Percentiles rank a stretch among this genome's conserved stretches.
phyloP scores from a whole-genome alignment of 2,797 vertebrate genomes.

The Malurus splendens region DNA sequence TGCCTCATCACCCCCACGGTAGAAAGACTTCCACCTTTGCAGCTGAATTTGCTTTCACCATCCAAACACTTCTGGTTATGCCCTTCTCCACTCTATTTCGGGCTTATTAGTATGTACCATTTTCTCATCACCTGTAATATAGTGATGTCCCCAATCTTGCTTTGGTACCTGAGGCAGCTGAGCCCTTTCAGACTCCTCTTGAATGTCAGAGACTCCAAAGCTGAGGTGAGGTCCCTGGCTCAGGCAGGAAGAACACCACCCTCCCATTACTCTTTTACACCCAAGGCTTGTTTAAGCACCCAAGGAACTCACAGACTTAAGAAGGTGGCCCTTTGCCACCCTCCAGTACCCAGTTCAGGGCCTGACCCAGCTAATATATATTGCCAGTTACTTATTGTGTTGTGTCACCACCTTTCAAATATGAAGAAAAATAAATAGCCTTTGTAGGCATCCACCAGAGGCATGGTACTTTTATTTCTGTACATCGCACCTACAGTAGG shows the following conservation, averaged over 20 bases:
- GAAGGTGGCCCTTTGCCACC: background rate
- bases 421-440: background rate
- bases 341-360: background rate
- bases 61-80: background rate
- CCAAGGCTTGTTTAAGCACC: background rate
- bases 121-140: background rate
- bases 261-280: background rate
- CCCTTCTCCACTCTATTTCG: background rate
- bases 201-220: background rate
- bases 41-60: background rate
- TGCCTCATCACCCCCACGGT: background rate
- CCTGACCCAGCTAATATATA: background rate
- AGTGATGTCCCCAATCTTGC: background rate
- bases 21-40: rapidly evolving
- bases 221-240: background rate
- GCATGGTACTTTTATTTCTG: background rate
- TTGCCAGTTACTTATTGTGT: background rate
- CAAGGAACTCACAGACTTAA: background rate
- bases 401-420: background rate
- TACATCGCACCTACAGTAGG: background rate
- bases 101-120: background rate
- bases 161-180: background rate
- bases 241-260: background rate
- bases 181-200: background rate
- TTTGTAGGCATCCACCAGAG: background rate